Evolutionary conservation across 1,140 invertebrate genomes (phyloP).

Genomic region (Steinernema feltiae): DNA sequence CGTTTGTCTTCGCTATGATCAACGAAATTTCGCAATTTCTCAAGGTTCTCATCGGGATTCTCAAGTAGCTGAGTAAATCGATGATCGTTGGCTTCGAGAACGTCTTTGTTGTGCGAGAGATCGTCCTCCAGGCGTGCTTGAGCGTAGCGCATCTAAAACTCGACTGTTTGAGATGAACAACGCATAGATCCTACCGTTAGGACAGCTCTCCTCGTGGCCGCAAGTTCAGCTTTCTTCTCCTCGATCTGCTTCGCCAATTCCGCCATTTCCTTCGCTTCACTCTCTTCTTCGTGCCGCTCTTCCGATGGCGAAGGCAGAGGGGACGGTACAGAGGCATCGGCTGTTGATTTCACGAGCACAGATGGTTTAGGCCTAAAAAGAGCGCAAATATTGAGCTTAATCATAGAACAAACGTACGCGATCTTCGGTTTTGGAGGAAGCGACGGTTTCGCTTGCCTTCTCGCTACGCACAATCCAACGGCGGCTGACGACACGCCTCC

Average conservation of each 20-base stretch:
- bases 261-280: neutral
- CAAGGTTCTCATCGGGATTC: neutral
- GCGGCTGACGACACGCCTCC: neutral
- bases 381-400: neutral
- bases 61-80: neutral
- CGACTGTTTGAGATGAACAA: neutral
- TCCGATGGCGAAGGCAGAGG: neutral
- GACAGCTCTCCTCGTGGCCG: neutral
- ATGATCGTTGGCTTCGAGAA: neutral
- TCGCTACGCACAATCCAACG: neutral
- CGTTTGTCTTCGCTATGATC: neutral
- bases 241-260: neutral
- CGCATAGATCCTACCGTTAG: slow-evolving; percentile 3
- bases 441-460: neutral
- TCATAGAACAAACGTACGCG: neutral
- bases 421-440: neutral
- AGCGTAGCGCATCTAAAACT: slow-evolving; percentile 4
- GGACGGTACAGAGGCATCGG: neutral
- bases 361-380: neutral
- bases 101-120: slow-evolving; percentile 9
- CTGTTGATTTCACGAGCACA: neutral
- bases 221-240: neutral
- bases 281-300: neutral
- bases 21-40: neutral
- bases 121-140: slow-evolving; percentile 1